Evolutionary conservation across 2,113 vertebrate genomes (phyloP), one percentile per base, ranked within the genome.

Genomic region (Hoplias malabaricus): DNA sequence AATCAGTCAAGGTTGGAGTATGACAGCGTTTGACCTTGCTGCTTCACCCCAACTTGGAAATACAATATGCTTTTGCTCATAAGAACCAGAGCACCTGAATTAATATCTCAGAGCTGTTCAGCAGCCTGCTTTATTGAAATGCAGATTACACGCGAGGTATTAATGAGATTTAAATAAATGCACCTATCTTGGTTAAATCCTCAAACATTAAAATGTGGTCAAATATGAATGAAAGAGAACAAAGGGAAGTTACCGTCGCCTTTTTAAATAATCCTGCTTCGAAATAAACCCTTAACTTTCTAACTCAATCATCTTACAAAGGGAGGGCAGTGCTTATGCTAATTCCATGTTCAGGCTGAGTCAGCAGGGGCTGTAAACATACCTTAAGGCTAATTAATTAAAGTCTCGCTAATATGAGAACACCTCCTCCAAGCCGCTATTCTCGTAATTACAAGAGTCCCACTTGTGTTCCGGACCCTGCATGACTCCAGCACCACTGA

Each of bases 101-200:
- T 48, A 48, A 46, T 33, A 48, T 11, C 8, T 23, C 23, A 5
- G 33, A 48, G 40, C 11, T 16, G 27, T 5, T 31, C n/a, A 23
- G 43, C 7, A 42, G 61, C 25, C 29, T 13, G 46, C 34, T 68
- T 63, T 11, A 82, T 59, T 74, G 33, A 78, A 36, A 77, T 72
- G 59, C 19, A 46, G 29, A 33, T 71, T 71, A 36, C 31, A 66
- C 23, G 8, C 19, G 31, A 10, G 0, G 8, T 46, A 42, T 65
- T 63, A 75, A 69, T 80, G 56, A 65, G 61, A 48, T 59, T 40
- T 72, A 71, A 72, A 79, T 27, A 56, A 70, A 62, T 21, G 62
- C 43, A 40, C 68, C 59, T 57, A 70, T 77, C 59, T 43, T 57
- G 40, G 31, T 36, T 50, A 61, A 42, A 54, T 56, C 40, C 14